These are phyloP conservation scores for Callochromis pleurospilus DNA, from an alignment of 2,113 vertebrate genomes.

Conservation along the genomic window DNA sequence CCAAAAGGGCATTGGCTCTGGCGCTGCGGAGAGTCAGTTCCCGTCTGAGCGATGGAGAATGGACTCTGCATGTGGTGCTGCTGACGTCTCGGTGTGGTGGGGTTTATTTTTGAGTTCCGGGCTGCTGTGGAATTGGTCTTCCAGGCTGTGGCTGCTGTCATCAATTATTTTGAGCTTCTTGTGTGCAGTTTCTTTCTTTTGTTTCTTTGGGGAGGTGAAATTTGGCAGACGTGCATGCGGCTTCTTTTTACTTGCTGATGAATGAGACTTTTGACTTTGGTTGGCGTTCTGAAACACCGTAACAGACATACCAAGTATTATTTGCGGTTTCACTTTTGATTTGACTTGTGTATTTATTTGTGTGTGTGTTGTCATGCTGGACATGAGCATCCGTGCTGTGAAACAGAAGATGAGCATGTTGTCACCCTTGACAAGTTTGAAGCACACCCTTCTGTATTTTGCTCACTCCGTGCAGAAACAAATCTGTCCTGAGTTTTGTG, in stretches of 20 bases:
- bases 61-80: conserved; percentile 36
- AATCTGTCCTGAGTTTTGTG: neutral
- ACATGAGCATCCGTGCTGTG: neutral
- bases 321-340: neutral
- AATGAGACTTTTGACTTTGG: neutral
- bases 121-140: neutral
- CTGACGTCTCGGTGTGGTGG: neutral
- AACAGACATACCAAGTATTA: neutral
- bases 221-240: conserved; percentile 36
- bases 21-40: neutral
- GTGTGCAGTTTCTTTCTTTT: neutral
- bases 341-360: neutral
- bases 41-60: neutral
- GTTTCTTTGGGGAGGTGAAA: neutral
- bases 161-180: conserved; percentile 17
- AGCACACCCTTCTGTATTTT: neutral
- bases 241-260: neutral
- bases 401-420: conserved; percentile 10
- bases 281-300: neutral
- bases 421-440: neutral
- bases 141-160: neutral
- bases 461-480: conserved; percentile 11
- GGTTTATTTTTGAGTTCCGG: conserved; percentile 8
- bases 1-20: neutral
- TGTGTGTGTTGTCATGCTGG: neutral